phyloP scores from a whole-genome alignment of 1,140 invertebrate species.

The Rhopalosiphum maidis region DNA sequence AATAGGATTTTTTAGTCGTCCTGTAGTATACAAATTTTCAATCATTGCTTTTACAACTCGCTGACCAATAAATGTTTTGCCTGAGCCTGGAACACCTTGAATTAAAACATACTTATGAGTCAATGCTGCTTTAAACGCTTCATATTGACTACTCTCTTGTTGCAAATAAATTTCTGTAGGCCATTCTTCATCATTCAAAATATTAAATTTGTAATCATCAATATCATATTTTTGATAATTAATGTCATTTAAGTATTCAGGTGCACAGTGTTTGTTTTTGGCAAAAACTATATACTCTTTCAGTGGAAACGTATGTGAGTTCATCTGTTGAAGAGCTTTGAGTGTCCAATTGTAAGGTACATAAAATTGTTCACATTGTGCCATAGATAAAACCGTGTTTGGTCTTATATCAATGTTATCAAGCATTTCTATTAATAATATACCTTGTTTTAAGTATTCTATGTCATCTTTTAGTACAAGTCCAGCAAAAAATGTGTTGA shows the following conservation, averaged over 20 bases:
- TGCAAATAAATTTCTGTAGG: constrained; percentile 63
- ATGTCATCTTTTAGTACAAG: constrained; percentile 63
- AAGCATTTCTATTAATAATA: constrained; percentile 52
- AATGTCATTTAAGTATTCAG: constrained; percentile 39
- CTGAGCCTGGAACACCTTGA: constrained; percentile 80
- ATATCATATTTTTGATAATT: constrained; percentile 47
- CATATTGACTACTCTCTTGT: constrained; percentile 68
- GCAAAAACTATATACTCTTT: constrained; percentile 69
- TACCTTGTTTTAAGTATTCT: constrained; percentile 48
- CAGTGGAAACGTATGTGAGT: constrained; percentile 68
- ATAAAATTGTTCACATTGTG: constrained; percentile 73
- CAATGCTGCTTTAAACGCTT: constrained; percentile 68
- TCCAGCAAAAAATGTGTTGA: constrained; percentile 63
- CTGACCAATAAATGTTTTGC: constrained; percentile 77
- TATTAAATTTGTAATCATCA: constrained; percentile 56
- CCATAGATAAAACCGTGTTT: constrained; percentile 66
- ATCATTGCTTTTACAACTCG: constrained; percentile 70
- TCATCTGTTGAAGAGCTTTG: constrained; percentile 68
- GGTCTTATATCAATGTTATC: constrained; percentile 62
- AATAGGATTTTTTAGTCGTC: constrained; percentile 66
- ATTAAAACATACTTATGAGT: constrained; percentile 74
- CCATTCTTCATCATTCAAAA: constrained; percentile 63
- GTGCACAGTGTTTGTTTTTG: constrained; percentile 23
- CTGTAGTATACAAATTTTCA: constrained; percentile 58
- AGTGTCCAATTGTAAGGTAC: constrained; percentile 73